phyloP scores from a whole-genome alignment of 2,113 vertebrate genomes.

The Mustela lutreola region DNA sequence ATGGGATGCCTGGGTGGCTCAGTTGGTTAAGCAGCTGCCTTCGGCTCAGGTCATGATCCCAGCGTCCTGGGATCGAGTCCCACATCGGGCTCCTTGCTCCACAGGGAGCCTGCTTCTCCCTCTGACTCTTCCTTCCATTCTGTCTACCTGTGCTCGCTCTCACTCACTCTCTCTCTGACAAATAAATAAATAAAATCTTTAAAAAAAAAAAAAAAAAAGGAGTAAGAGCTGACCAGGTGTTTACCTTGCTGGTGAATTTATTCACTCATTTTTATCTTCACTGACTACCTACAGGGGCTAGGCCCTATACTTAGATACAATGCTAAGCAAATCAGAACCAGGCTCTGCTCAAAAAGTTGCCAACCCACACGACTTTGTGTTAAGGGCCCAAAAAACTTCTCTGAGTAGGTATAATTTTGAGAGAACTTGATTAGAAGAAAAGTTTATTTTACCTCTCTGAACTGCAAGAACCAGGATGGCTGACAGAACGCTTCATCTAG shows the following conservation, averaged over 20 bases:
- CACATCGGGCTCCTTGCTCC: no score
- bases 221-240: not conserved
- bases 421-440: conserved; percentile 18
- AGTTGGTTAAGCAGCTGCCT: no score
- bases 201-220: conserved; percentile 14
- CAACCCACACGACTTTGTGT: not conserved
- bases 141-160: no score
- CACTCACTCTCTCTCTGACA: no score
- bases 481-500: conserved; percentile 91
- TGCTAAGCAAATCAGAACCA: conserved; percentile 9
- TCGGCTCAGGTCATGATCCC: no score
- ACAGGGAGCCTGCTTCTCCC: no score
- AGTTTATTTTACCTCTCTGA: conserved; percentile 87
- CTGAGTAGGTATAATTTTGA: not conserved
- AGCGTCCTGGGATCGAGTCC: no score
- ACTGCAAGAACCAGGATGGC: conserved; percentile 90
- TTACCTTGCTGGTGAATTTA: conserved; percentile 11
- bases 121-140: no score
- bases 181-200: no score
- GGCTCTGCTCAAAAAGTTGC: not conserved
- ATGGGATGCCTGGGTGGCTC: no score
- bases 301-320: not conserved
- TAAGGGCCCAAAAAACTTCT: not conserved
- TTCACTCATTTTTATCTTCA: conserved; percentile 29
- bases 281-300: not conserved